These are phyloP conservation scores for Hypolimnas misippus DNA, from an alignment of 2,888 invertebrate genomes.

Conservation along the genomic window DNA sequence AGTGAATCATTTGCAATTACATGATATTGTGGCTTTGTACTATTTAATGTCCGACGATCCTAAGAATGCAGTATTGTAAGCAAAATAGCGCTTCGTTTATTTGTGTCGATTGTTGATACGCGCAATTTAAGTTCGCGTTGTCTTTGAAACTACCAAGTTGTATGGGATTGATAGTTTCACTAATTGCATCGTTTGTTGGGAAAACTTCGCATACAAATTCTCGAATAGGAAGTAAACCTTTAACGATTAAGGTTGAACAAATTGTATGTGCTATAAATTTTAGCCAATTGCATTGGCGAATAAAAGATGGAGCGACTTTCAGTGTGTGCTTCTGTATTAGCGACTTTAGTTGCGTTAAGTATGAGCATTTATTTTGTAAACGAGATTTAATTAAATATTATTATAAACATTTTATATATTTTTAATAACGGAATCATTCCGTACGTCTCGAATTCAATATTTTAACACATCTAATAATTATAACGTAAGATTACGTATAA, in stretches of 20 bases:
- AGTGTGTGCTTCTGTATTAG: neutral
- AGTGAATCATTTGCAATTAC: conserved; percentile 83
- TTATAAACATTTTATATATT: too few species aligned
- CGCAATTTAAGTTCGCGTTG: conserved; percentile 44
- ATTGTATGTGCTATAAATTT: conserved; percentile 16
- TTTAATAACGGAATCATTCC: too few species aligned
- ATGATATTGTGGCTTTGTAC: conserved; percentile 81
- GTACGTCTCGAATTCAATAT: too few species aligned
- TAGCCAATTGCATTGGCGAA: neutral
- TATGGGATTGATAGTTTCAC: conserved; percentile 41
- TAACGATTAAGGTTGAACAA: conserved; percentile 14
- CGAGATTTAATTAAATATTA: neutral
- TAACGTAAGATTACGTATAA: too few species aligned
- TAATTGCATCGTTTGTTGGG: conserved; percentile 46
- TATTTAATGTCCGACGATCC: conserved; percentile 68
- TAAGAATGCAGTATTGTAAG: conserved; percentile 78
- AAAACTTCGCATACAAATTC: conserved; percentile 76
- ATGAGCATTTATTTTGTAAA: neutral
- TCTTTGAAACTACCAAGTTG: conserved; percentile 40
- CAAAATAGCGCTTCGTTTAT: conserved; percentile 71
- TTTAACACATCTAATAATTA: too few species aligned
- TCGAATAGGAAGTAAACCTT: conserved; percentile 52
- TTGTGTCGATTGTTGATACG: conserved; percentile 66
- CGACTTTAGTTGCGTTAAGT: neutral
- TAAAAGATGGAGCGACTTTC: neutral